These are phyloP conservation scores for Limnephilus rhombicus DNA, from an alignment of 2,888 invertebrate genomes.

Conservation along the genomic window DNA sequence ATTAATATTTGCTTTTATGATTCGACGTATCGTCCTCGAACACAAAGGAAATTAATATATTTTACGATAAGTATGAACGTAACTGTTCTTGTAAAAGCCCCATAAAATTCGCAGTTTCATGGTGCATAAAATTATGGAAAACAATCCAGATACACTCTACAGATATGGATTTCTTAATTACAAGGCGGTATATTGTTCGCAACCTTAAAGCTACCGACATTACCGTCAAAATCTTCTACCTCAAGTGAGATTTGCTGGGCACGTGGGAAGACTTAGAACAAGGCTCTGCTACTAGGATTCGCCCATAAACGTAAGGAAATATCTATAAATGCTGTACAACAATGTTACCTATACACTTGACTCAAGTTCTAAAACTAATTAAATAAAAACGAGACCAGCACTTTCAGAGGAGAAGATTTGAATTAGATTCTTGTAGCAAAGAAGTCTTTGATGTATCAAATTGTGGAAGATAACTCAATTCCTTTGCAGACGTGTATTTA, in stretches of 20 bases:
- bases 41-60: conserved; percentile 27
- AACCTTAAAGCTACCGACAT: neutral
- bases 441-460: neutral
- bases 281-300: neutral
- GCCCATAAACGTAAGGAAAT: neutral
- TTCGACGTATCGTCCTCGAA: conserved; percentile 7
- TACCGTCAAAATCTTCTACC: neutral
- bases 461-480: neutral
- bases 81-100: neutral
- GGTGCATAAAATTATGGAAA: conserved; percentile 25
- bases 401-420: neutral
- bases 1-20: conserved; percentile 46
- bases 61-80: conserved; percentile 26
- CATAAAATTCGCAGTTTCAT: neutral
- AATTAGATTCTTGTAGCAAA: neutral
- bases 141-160: neutral
- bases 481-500: neutral
- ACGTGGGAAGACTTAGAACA: neutral
- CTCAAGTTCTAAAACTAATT: neutral
- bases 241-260: neutral
- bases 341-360: no score
- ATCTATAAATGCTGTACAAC: no score
- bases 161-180: neutral
- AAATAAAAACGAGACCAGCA: neutral
- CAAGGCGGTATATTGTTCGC: neutral